Base-by-base conservation (phyloP, 2,888 invertebrate species). In the Imbricaverruca yamaguchii region DNA sequence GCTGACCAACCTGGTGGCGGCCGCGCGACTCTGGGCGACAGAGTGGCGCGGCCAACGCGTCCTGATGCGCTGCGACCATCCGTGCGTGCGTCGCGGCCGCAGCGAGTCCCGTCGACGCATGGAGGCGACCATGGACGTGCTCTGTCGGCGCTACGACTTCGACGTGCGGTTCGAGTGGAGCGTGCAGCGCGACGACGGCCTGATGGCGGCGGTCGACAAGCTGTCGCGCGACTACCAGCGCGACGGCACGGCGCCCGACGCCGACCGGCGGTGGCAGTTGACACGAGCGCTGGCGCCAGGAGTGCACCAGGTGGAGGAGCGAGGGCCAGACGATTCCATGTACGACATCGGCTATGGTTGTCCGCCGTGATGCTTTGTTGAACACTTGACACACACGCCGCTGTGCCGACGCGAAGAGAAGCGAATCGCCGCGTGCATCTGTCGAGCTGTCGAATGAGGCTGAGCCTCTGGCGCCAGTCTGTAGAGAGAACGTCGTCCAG, bases 1-100 rank as follows among this genome's bases (percentile, higher is more conserved):
- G 74, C 74, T 74, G 53, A 9, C 10, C 21, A 74, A 74, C 74
- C 74, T 74, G 74, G 74, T 74, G 55, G 74, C 74, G 55, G 74
- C 74, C 21, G 55, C 74, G 74, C 74, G 74, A 21, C 74, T 53
- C 6, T 74, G 74, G 74, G 74, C 53, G 8, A 55, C 18, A 21
- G 3, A 55, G 23, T 74, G 74, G 74, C 15, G 15, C 74, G 74
- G 74, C 9, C 53, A 21, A 2, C 15, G 21, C 55, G 74, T 74
- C 21, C 53, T 74, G 55, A 9, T 74, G 15, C 74, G 74, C 74
- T 74, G 74, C 53, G 74, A 74, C 74, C 74, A 74, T 55, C 74
- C 74, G 53, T 74, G 74, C 53, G 74, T 74, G 53, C 74, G 55
- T 21, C 74, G 74, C 74, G 74, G 74, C 53, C 9, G 53, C 21